Percentiles rank a stretch among this genome's conserved stretches.
Conservation (phyloP, 2,797 vertebrate genomes). For the Babyrousa celebensis region DNA sequence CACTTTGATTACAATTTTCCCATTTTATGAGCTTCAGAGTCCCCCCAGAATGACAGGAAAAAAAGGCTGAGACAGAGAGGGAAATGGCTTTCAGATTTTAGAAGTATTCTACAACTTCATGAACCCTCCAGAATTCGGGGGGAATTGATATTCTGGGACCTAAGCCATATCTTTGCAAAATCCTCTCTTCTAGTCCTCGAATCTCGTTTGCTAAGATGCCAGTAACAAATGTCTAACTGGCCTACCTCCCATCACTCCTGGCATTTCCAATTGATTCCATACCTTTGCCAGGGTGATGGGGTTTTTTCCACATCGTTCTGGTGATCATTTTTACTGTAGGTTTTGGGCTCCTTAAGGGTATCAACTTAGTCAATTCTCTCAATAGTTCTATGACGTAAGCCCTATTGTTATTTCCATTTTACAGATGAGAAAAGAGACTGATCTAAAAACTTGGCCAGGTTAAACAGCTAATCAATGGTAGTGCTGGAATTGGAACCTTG, state of each 20-base stretch:
- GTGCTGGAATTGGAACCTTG: neutral
- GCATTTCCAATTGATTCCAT: neutral
- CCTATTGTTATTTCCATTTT: neutral
- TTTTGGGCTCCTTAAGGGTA: neutral
- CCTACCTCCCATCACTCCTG: neutral
- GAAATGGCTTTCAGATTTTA: neutral
- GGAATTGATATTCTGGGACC: neutral
- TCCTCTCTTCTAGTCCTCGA: neutral
- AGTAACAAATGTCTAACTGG: neutral
- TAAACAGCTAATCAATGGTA: neutral
- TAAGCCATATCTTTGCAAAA: neutral
- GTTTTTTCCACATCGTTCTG: neutral
- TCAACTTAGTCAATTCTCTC: neutral
- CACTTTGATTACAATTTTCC: neutral
- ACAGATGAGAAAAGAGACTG: neutral
- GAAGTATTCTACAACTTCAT: neutral
- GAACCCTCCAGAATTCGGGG: fast-evolving
- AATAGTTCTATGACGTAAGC: too few species aligned
- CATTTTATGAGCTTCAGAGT: neutral
- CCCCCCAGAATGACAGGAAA: neutral
- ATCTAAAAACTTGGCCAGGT: too few species aligned
- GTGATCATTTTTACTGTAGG: neutral
- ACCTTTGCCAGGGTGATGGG: neutral
- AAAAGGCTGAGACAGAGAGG: neutral
- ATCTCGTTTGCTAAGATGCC: neutral